These are phyloP conservation scores for Trachymyrmex septentrionalis DNA, from an alignment of 1,140 invertebrate genomes.

Conservation along the genomic window DNA sequence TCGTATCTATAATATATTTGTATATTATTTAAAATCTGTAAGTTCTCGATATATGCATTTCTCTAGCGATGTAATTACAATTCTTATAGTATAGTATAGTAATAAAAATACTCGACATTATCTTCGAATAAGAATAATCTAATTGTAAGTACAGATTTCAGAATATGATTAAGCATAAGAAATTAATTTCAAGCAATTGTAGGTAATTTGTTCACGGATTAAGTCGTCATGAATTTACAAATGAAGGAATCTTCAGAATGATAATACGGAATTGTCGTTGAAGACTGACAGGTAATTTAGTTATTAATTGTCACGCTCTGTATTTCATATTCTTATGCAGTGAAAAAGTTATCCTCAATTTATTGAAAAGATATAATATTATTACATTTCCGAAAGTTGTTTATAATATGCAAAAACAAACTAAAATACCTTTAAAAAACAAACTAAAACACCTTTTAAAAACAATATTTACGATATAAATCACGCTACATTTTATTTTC, in stretches of 20 bases:
- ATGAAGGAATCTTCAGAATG: background rate
- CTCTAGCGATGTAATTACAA: background rate
- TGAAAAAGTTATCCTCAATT: no score
- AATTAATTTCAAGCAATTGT: background rate
- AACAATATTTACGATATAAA: no score
- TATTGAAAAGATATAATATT: no score
- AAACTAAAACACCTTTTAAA: no score
- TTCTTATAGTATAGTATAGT: background rate
- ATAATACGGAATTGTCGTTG: background rate
- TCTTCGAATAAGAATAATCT: background rate
- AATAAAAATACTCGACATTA: background rate
- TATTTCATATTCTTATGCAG: no score
- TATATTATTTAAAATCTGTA: background rate
- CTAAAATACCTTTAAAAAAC: no score
- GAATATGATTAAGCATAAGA: background rate
- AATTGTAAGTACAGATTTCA: background rate
- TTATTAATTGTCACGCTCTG: background rate
- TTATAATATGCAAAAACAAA: no score
- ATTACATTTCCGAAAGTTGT: no score
- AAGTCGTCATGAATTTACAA: background rate
- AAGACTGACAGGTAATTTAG: background rate
- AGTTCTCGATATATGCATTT: background rate
- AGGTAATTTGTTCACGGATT: background rate
- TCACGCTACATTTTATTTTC: background rate
- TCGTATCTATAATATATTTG: background rate